A percentile compares a stretch with the other conserved stretches of the same genome.
Conservation (phyloP, 2,797 vertebrate species). For the Erethizon dorsatum region DNA sequence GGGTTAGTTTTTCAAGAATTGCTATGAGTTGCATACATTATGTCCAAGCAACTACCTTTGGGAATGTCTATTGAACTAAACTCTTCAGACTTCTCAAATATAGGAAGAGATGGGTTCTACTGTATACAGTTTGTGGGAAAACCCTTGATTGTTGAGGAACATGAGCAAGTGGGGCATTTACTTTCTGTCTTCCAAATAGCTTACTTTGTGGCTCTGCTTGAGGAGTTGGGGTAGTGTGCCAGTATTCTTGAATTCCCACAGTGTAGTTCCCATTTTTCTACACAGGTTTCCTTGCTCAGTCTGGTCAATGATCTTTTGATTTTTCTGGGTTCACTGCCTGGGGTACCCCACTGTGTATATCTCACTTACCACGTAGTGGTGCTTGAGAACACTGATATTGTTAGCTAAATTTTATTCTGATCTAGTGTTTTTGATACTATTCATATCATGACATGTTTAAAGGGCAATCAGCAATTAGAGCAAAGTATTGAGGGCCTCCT, state of each 20-base stretch:
- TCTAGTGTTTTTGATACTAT: conserved; percentile 70
- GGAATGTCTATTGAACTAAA: conserved; percentile 8
- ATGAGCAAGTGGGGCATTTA: background rate
- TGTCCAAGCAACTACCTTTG: conserved; percentile 8
- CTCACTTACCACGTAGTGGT: conserved; percentile 68
- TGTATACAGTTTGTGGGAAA: conserved; percentile 49
- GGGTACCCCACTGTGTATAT: conserved; percentile 49
- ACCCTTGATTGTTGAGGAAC: conserved; percentile 25
- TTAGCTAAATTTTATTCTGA: conserved; percentile 72
- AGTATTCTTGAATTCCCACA: background rate
- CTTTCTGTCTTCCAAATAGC: conserved; percentile 53
- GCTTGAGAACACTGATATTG: conserved; percentile 72
- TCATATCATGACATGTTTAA: conserved; percentile 68
- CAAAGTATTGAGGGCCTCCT: conserved; percentile 40
- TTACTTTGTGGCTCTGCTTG: background rate
- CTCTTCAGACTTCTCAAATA: background rate
- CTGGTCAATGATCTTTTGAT: background rate
- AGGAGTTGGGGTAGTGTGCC: background rate
- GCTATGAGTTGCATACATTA: conserved; percentile 29
- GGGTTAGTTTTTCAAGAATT: conserved; percentile 73
- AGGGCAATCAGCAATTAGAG: conserved; percentile 68
- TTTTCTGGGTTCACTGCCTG: conserved; percentile 74
- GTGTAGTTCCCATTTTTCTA: conserved; percentile 12
- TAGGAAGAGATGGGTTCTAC: background rate
- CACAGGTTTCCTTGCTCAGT: conserved; percentile 48